A percentile compares a stretch with the other conserved stretches of the same genome.
phyloP scores from a whole-genome alignment of 2,888 invertebrate species.

The Crematogaster levior region DNA sequence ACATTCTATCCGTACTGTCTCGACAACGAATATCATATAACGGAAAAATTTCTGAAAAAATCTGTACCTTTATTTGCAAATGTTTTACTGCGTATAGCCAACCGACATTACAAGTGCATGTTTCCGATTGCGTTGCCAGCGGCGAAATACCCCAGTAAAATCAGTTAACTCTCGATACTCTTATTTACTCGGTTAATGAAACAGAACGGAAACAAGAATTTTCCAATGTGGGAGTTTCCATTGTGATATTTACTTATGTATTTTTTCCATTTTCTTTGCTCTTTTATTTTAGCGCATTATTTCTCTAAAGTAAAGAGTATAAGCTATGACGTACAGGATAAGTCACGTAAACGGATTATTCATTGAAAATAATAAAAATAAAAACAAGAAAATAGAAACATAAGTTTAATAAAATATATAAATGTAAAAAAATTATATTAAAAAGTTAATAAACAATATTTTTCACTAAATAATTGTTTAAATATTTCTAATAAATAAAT shows the following conservation, averaged over 20 bases:
- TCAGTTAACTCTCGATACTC: constrained; percentile 14
- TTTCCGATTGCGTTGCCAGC: constrained; percentile 18
- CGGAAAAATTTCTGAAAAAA: not conserved
- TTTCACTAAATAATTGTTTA: not conserved
- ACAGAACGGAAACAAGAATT: constrained; percentile 13
- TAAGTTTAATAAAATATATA: not conserved
- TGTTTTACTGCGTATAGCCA: not conserved
- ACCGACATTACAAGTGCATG: not conserved
- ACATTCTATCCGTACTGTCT: not conserved
- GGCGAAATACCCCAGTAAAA: not conserved
- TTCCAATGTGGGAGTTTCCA: not conserved
- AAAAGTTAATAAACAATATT: not conserved
- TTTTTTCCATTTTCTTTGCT: not conserved
- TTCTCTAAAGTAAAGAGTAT: not conserved
- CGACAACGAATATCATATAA: constrained; percentile 4
- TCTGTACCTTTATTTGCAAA: constrained; percentile 5
- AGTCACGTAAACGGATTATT: not conserved
- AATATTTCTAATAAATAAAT: not conserved
- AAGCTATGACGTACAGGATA: not conserved
- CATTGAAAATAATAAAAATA: not conserved
- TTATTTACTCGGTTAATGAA: constrained; percentile 40
- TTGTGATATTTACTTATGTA: not conserved
- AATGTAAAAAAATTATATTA: not conserved
- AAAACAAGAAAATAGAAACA: not conserved
- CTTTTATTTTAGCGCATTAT: not conserved